These are phyloP conservation scores for Aethina tumida DNA, from an alignment of 1,140 invertebrate species.

Conservation along the genomic window DNA sequence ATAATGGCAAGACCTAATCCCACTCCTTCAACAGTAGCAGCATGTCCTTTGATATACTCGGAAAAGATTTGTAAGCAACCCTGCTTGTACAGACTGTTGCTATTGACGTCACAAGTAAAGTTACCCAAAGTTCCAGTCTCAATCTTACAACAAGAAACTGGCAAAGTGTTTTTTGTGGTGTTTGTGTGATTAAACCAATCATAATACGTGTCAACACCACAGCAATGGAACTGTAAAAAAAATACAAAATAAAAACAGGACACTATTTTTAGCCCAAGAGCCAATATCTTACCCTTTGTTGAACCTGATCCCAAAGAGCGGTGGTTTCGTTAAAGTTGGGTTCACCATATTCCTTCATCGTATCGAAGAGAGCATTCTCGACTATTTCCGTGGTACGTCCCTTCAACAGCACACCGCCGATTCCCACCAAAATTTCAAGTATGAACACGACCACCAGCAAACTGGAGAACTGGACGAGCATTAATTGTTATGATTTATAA, in stretches of 20 bases:
- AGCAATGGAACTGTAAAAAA: constrained; percentile 57
- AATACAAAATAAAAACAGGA: constrained; percentile 16
- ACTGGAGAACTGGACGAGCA: constrained; percentile 61
- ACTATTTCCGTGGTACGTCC: constrained; percentile 53
- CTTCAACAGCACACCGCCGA: constrained; percentile 71
- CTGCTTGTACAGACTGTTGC: constrained; percentile 11
- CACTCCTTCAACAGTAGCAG: constrained; percentile 58
- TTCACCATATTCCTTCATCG: constrained; percentile 51
- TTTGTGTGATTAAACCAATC: constrained; percentile 47
- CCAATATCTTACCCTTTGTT: constrained; percentile 54
- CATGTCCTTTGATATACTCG: constrained; percentile 52
- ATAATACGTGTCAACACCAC: constrained; percentile 46
- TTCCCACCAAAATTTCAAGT: constrained; percentile 71
- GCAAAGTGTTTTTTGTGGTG: constrained; percentile 34
- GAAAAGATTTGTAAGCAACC: constrained; percentile 55
- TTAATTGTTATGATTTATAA: constrained; percentile 5
- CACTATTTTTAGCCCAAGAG: not conserved
- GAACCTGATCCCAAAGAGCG: constrained; percentile 61
- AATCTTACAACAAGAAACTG: constrained; percentile 51
- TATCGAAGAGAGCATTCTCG: constrained; percentile 49
- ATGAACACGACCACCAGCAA: constrained; percentile 72
- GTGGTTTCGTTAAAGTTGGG: constrained; percentile 36
- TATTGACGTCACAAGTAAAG: constrained; percentile 35
- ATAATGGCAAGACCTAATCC: constrained; percentile 65
- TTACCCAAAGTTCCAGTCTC: constrained; percentile 36